Conservation (phyloP, 2,797 vertebrate species). For the Diplodus sargus region DNA sequence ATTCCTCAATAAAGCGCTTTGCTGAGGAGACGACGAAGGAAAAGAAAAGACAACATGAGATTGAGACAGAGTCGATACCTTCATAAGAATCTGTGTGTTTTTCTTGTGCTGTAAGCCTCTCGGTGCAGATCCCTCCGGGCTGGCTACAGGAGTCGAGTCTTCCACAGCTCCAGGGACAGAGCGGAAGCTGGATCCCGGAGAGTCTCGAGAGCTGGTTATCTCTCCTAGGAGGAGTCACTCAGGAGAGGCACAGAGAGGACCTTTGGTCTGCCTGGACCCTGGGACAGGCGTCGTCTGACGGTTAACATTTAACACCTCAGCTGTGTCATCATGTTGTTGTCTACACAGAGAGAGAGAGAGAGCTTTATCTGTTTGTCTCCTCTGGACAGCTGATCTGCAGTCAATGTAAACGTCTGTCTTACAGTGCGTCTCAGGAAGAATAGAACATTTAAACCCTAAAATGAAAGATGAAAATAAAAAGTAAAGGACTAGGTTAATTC, state of each 20-base stretch:
- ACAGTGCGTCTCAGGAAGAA: neutral
- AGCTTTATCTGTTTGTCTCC: neutral
- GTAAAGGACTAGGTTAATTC: neutral
- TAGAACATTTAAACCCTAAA: too few species aligned
- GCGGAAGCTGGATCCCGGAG: slow-evolving; percentile 38
- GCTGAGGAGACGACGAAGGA: neutral
- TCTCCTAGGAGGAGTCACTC: slow-evolving; percentile 63
- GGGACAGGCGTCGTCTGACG: slow-evolving; percentile 64
- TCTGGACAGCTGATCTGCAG: neutral
- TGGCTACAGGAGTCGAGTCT: slow-evolving; percentile 24
- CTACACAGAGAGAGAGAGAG: neutral
- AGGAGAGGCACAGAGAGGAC: slow-evolving; percentile 46
- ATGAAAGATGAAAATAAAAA: neutral
- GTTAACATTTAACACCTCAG: slow-evolving; percentile 82
- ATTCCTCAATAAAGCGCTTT: neutral
- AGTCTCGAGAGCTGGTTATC: slow-evolving; percentile 55
- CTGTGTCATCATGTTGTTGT: slow-evolving; percentile 66
- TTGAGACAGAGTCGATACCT: slow-evolving; percentile 45
- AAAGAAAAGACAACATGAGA: slow-evolving; percentile 15
- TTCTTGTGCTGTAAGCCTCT: slow-evolving; percentile 15
- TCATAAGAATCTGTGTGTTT: slow-evolving; percentile 35
- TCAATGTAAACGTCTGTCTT: neutral
- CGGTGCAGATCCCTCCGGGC: slow-evolving; percentile 35
- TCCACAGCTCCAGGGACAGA: slow-evolving; percentile 37
- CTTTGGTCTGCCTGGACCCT: slow-evolving; percentile 76